Conservation (phyloP, 2,113 vertebrate genomes). For the Nycticryphes semicollaris region DNA sequence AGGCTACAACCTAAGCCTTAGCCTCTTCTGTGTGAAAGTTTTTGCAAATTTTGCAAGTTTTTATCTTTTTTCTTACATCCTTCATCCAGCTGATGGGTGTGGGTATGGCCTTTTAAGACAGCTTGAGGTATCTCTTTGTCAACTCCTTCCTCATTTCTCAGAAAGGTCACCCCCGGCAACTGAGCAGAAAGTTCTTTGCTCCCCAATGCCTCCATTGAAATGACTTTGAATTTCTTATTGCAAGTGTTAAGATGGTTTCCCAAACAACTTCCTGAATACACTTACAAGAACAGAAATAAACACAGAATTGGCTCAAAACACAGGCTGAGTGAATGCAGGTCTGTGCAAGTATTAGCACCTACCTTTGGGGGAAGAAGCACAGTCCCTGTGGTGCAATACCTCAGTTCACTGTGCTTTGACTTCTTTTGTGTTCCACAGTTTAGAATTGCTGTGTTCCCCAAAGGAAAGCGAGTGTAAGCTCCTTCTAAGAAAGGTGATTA, state of each 20-base stretch:
- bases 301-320: not conserved
- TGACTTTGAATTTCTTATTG: not conserved
- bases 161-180: not conserved
- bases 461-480: not conserved
- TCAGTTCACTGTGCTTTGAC: not conserved
- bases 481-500: not conserved
- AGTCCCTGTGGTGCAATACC: not conserved
- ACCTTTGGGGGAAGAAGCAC: not conserved
- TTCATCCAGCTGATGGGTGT: not conserved
- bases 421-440: not conserved
- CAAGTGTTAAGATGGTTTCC: not conserved
- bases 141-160: not conserved
- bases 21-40: not conserved
- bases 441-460: not conserved
- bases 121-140: not conserved
- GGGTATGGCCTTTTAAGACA: not conserved
- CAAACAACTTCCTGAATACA: not conserved
- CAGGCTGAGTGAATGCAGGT: not conserved
- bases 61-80: not conserved
- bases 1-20: not conserved
- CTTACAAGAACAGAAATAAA: not conserved
- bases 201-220: not conserved
- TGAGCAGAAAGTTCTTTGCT: not conserved
- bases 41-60: not conserved
- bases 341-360: not conserved